Base-by-base conservation (phyloP, 1,140 invertebrate species). In the Drosophila pachea region DNA sequence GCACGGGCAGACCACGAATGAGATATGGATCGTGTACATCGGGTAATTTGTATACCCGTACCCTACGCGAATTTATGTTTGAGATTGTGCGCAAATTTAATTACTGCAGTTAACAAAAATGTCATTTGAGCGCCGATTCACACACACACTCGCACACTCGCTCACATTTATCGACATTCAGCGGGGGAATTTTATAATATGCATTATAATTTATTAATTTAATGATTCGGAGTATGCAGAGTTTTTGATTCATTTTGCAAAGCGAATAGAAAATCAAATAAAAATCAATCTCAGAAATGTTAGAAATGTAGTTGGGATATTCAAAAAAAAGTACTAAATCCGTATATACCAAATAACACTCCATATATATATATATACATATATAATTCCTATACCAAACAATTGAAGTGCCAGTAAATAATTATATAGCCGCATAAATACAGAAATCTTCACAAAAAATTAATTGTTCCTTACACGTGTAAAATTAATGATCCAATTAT, bases 91-190 rank as follows among this genome's bases (percentile, higher is more conserved):
- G 59, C 65, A 73, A 77, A 83, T 79, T 84, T 76, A 83, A 83
- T 83, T 83, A 79, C 66, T 64, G 52, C 69, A 73, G 68, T 84
- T 76, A 84, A 76, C 64, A 73, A 74, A 76, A 86, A 71, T 68
- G 69, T 71, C 62, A 84, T 78, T 78, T 84, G 31, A 32, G 4
- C 16, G 29, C n/a, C 14, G 42, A 12, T 12, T 33, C 8, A 14
- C 42, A 14, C 42, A 1, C 47, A 32, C 59, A 40, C 29, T 4
- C 47, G 14, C 29, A 45, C 35, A 61, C 22, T 7, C 5, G n/a
- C 8, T 12, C 52, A 59, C 54, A 52, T 11, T 52, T 29, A 68
- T 45, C 35, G 49, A 42, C 59, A 48, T 35, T 11, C 49, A n/a
- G 54, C 12, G n/a, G 16, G 61, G 45, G 36, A 56, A 29, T 52